A percentile compares a stretch with the other conserved stretches of the same genome.
These are phyloP conservation scores for Sinonovacula constricta DNA, from an alignment of 1,140 invertebrate species.

Conservation along the genomic window DNA sequence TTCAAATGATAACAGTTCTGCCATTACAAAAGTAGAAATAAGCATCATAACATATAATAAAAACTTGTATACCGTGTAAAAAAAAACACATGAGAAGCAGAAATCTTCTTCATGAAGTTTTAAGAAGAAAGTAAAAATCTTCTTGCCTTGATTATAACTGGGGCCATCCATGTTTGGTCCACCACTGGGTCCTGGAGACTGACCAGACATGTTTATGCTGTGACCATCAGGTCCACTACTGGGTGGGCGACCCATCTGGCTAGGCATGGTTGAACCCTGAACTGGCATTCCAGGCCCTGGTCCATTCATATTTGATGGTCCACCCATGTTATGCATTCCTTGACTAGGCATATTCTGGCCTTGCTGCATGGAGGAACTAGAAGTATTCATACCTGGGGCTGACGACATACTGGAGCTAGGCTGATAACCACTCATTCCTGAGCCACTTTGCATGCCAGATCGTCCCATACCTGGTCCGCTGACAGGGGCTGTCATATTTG, in stretches of 20 bases:
- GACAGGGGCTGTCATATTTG: conserved; percentile 59
- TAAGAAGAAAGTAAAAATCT: no score
- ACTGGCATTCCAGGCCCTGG: conserved; percentile 35
- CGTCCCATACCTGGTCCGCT: conserved; percentile 53
- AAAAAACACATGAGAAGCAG: no score
- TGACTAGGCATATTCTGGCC: conserved; percentile 46
- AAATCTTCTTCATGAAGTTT: no score
- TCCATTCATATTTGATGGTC: conserved; percentile 26
- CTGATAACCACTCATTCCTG: conserved; percentile 41
- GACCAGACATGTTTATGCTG: conserved; percentile 34
- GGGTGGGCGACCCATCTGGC: conserved; percentile 37
- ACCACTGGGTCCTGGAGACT: not conserved
- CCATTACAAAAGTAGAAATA: no score
- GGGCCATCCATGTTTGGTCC: conserved; percentile 51
- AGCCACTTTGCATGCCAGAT: conserved; percentile 45
- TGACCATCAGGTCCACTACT: conserved; percentile 44
- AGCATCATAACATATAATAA: no score
- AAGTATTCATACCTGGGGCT: conserved; percentile 3
- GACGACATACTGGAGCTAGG: conserved; percentile 40
- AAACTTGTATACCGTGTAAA: no score
- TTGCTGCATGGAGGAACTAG: conserved; percentile 47
- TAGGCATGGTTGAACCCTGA: conserved; percentile 32
- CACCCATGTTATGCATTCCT: conserved; percentile 48
- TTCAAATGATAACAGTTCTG: no score
- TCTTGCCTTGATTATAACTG: conserved; percentile 40